Evolutionary conservation across 2,888 invertebrate genomes (phyloP), one percentile per base, ranked within the genome.

Genomic region (Drosophila vallismaia): DNA sequence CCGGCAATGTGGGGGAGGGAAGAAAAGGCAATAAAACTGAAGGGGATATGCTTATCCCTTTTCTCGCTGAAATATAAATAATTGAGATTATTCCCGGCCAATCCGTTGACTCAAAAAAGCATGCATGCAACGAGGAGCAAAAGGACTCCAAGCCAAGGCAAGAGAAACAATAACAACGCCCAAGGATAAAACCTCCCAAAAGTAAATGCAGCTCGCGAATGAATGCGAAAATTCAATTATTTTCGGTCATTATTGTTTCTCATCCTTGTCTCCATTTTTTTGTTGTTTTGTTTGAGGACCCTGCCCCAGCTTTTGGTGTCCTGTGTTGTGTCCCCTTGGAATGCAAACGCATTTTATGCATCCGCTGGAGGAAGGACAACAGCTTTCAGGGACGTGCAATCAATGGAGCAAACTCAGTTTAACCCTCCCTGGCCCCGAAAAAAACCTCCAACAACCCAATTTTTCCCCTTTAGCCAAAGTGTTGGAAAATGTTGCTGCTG

Each of bases 191-290:
- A 49, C 42, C 36, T 31, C 55, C 44, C 57, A 75, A 36, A 36
- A 81, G 75, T 80, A 86, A 88, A 79, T 85, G 80, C 75, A 79
- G 74, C 71, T 71, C 74, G 74, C 78, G 75, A 84, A 77, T 77
- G 84, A 78, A 75, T 83, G 69, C 72, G 71, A 76, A 86, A 88
- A 86, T 79, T 88, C 88, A 86, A 86, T 86, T 88, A 86, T 86
- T 81, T 84, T 80, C 68, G 80, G 75, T 72, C 67, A 79, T 80
- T 86, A 79, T 84, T 80, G 69, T 75, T 76, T 71, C 71, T 19
- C 44, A 10, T 24, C 19, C 44, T 24, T 71, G 45, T 48, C 10
- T 24, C 19, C 14, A 14, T 42, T 42, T 14, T 40, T 48, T n/a
- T 19, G 14, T 26, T 24, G n/a, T 51, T 24, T 40, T 36, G 44